Evolutionary conservation across 2,113 vertebrate species (phyloP).

Genomic region (Crocuta crocuta): DNA sequence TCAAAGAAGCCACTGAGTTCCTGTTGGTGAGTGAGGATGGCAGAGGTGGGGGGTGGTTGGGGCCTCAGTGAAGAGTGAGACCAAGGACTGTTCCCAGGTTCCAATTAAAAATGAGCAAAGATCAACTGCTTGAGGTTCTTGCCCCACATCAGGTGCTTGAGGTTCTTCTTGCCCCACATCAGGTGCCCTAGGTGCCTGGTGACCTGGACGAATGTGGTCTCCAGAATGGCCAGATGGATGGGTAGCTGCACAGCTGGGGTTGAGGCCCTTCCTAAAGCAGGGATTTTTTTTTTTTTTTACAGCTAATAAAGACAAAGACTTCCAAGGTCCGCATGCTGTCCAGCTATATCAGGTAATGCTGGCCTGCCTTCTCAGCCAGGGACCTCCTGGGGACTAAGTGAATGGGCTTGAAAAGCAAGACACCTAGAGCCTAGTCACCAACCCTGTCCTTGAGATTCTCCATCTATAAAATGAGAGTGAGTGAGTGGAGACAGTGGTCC

Average conservation of each 20-base stretch:
- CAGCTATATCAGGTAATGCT: conserved; percentile 90
- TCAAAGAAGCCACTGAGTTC: conserved; percentile 91
- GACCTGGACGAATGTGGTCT: neutral
- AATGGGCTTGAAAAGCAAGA: neutral
- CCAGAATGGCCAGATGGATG: neutral
- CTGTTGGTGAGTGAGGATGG: conserved; percentile 88
- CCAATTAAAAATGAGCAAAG: neutral
- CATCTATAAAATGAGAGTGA: neutral
- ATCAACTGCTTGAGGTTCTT: neutral
- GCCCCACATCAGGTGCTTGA: neutral
- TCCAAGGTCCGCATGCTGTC: conserved; percentile 87
- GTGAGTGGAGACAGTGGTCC: neutral
- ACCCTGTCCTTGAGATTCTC: neutral
- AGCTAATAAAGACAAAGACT: conserved; percentile 93
- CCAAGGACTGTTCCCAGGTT: neutral
- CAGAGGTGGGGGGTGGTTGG: no score
- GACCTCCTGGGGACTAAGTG: neutral
- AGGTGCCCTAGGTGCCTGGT: neutral
- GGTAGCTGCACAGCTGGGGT: neutral
- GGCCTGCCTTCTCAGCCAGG: neutral
- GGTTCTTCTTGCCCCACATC: neutral
- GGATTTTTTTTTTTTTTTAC: conserved; percentile 57
- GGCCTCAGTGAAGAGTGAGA: neutral
- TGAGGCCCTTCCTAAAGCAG: neutral
- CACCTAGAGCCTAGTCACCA: neutral